These are phyloP conservation scores for Pterois miles DNA, from an alignment of 2,797 vertebrate genomes.

Conservation along the genomic window DNA sequence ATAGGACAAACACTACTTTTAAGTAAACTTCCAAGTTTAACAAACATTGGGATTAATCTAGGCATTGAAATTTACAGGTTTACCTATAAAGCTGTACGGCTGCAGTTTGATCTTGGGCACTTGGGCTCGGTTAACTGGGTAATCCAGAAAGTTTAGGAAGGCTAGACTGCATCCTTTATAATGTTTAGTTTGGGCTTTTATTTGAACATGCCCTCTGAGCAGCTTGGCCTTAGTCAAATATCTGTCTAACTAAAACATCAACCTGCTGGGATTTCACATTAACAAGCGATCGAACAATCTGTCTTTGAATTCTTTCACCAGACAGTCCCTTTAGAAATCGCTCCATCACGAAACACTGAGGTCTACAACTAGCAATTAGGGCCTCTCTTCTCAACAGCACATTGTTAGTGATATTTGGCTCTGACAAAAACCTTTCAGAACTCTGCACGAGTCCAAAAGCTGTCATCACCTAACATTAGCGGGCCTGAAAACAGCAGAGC, in stretches of 20 bases:
- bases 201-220: constrained; percentile 2
- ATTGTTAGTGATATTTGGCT: constrained; percentile 45
- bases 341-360: constrained; percentile 2
- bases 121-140: not conserved
- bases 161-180: not conserved
- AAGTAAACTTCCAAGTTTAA: not conserved
- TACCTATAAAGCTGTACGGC: not conserved
- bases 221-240: constrained; percentile 13
- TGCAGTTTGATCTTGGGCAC: not conserved
- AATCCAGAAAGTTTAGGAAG: not conserved
- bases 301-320: constrained; percentile 21
- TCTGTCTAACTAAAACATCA: constrained; percentile 19
- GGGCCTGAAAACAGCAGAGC: not conserved
- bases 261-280: constrained; percentile 24
- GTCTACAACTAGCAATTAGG: constrained; percentile 39
- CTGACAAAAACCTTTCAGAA: constrained; percentile 34
- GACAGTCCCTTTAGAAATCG: constrained; percentile 21
- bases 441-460: constrained; percentile 45
- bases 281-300: constrained; percentile 28
- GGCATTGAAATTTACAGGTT: not conserved
- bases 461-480: constrained; percentile 36
- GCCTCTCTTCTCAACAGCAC: constrained; percentile 9
- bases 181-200: not conserved
- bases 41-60: not conserved
- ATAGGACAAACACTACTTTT: not conserved